A percentile compares a stretch with the other conserved stretches of the same genome.
Conservation (phyloP, 2,797 vertebrate genomes). For the Gastrophryne carolinensis region DNA sequence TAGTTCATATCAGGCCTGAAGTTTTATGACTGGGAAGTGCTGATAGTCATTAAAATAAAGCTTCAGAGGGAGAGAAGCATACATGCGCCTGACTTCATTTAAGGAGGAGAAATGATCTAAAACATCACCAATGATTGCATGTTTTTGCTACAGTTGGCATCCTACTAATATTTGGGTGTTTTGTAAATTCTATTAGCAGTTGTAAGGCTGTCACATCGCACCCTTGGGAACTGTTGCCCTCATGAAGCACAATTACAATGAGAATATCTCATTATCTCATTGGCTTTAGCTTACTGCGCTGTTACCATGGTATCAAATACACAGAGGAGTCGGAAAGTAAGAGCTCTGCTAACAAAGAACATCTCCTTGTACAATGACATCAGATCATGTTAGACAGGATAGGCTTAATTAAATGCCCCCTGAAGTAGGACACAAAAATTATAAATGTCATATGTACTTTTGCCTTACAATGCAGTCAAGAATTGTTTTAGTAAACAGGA, state of each 20-base stretch:
- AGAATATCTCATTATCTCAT: constrained; percentile 83
- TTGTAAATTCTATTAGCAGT: constrained; percentile 74
- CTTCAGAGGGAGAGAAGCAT: constrained; percentile 46
- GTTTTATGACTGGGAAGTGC: constrained; percentile 64
- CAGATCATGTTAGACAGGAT: constrained; percentile 79
- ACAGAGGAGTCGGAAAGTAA: constrained; percentile 78
- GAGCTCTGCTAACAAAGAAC: constrained; percentile 80
- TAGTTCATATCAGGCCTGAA: constrained; percentile 66
- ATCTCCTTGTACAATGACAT: constrained; percentile 83
- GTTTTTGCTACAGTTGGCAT: constrained; percentile 61
- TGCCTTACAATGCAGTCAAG: constrained; percentile 3
- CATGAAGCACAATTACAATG: constrained; percentile 81
- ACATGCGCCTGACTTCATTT: constrained; percentile 48
- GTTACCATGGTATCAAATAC: constrained; percentile 83
- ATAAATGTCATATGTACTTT: constrained; percentile 45
- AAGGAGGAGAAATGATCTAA: constrained; percentile 53
- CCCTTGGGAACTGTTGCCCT: constrained; percentile 79
- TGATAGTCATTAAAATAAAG: constrained; percentile 58
- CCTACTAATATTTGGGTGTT: constrained; percentile 66
- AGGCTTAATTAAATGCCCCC: constrained; percentile 79
- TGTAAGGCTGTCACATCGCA: constrained; percentile 74
- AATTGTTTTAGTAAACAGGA: constrained; percentile 29
- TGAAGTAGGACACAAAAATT: constrained; percentile 62
- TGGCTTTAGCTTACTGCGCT: constrained; percentile 80
- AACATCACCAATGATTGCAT: constrained; percentile 62